Evolutionary conservation across 1,140 invertebrate species (phyloP).

Genomic region (Zaprionus taronus): DNA sequence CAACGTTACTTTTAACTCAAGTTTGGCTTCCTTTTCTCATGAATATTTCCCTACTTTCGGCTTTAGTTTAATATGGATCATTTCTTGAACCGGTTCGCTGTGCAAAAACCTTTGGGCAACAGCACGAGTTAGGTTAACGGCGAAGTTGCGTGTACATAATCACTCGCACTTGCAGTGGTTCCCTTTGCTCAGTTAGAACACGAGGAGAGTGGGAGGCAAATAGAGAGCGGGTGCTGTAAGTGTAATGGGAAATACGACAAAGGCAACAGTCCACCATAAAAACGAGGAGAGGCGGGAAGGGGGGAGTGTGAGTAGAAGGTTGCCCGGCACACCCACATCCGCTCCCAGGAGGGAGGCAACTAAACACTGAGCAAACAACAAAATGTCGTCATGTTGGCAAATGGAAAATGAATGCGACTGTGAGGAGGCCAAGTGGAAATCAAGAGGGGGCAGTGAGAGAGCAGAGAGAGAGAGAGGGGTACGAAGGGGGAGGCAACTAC

Average conservation of each 20-base stretch:
- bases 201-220: constrained; percentile 5
- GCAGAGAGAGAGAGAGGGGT: no score
- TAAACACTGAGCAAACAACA: constrained; percentile 70
- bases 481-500: constrained; percentile 4
- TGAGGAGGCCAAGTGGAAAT: background rate
- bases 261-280: background rate
- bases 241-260: constrained; percentile 15
- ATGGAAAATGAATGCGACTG: constrained; percentile 51
- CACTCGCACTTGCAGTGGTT: constrained; percentile 65
- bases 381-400: constrained; percentile 71
- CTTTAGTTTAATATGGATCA: background rate
- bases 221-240: constrained; percentile 31
- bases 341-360: constrained; percentile 26
- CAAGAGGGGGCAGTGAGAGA: background rate
- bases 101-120: background rate
- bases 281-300: background rate
- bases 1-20: background rate
- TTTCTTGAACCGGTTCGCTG: constrained; percentile 1
- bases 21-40: background rate
- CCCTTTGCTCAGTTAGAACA: background rate
- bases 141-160: constrained; percentile 76
- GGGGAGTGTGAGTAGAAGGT: no score
- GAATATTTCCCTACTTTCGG: background rate
- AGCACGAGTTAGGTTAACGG: constrained; percentile 56
- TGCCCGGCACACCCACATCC: constrained; percentile 26